Base-by-base conservation (phyloP, 2,113 vertebrate genomes). In the Synodontis membranacea region DNA sequence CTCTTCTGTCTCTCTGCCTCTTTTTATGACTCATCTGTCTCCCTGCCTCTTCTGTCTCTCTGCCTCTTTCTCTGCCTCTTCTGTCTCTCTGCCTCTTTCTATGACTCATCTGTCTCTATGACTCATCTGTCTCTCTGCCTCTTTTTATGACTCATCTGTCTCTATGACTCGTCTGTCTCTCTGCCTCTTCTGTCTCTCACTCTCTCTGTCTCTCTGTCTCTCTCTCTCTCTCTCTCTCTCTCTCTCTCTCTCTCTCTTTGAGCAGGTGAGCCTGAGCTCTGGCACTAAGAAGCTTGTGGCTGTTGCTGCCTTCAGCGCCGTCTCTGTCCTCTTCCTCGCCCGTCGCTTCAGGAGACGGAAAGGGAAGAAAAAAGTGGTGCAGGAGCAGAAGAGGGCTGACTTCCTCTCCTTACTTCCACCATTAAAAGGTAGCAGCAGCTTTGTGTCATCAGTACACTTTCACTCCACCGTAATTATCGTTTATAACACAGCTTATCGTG, bases 291-390 rank as follows among this genome's bases (percentile, higher is more conserved):
- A 96, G 81, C 92, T 99, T 66, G 91, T 99, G 87, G 95, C 95
- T 0, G 94, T 96, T 78, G 95, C 97, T 7, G 96, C 97, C 70
- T 94, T 98, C 28, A 94, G 97, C 11, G 95, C 97, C 0, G 48
- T 97, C 88, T 97, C 97, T 60, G 93, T 99, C 86, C 93, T 98
- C 93, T 95, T 97, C 92, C 96, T 99, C 82, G 97, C 97, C 3
- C 96, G 92, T 81, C 97, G 95, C 90, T 97, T 99, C 92, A 97
- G 96, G 94, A 96, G 98, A 92, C 96, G 94, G 91, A 97, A 97
- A 90, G 96, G 96, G 84, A 96, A 94, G 88, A 96, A 95, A 83
- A 96, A 94, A 91, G 80, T 76, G 0, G 94, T 94, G 80, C 97
- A 96, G 96, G 96, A 97, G 64, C 94, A 95, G 82, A 93, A 91